A percentile compares a stretch with the other conserved stretches of the same genome.
Conservation (phyloP, 2,888 invertebrate species). For the Pinctada fucata region DNA sequence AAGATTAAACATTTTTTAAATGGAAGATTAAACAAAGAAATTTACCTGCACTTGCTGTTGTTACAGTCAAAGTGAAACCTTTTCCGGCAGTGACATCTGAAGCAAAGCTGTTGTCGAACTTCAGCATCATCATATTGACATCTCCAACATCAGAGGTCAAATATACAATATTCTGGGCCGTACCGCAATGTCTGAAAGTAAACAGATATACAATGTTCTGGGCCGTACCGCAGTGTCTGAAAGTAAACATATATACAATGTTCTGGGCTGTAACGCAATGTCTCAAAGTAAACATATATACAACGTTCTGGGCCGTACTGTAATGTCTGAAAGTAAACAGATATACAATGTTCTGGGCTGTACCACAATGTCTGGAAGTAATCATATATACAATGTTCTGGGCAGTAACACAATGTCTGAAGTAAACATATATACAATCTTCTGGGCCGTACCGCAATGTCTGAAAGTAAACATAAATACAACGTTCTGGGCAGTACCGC, state of each 20-base stretch:
- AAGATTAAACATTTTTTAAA: too few species aligned
- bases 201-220: neutral
- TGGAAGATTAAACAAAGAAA: neutral
- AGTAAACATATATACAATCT: too few species aligned
- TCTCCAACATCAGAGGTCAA: constrained; percentile 10
- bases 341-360: too few species aligned
- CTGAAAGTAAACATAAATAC: constrained; percentile 7
- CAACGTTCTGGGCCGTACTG: too few species aligned
- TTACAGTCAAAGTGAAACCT: constrained; percentile 16
- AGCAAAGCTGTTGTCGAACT: constrained; percentile 25
- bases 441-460: neutral
- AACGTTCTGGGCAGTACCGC: constrained; percentile 2
- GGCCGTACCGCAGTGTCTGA: constrained; percentile 21
- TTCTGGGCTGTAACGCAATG: constrained; percentile 7
- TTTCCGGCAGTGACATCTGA: neutral
- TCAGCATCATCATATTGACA: constrained; percentile 15
- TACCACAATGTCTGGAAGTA: too few species aligned
- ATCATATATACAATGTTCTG: too few species aligned
- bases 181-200: constrained; percentile 24
- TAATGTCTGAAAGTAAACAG: too few species aligned
- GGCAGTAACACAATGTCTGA: too few species aligned
- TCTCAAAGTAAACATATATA: neutral
- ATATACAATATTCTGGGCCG: neutral
- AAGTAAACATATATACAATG: constrained; percentile 2
- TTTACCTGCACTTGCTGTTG: neutral